A percentile compares a stretch with the other conserved stretches of the same genome.
Evolutionary conservation across 2,888 invertebrate genomes (phyloP).

Genomic region (Acronicta aceris): DNA sequence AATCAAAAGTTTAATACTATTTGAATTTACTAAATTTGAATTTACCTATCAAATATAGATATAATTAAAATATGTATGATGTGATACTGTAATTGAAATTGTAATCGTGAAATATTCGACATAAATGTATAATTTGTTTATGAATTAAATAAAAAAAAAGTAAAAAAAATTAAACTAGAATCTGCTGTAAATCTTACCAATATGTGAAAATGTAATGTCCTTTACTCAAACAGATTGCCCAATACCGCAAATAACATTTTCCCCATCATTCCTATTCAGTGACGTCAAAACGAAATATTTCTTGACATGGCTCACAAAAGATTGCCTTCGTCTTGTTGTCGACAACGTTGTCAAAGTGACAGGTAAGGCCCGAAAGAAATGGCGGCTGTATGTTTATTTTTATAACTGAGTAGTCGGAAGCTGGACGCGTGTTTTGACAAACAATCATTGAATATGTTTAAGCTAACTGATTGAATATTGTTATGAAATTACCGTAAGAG

Average conservation of each 20-base stretch:
- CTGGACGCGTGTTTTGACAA: constrained; percentile 20
- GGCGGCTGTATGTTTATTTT: constrained; percentile 33
- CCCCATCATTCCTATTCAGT: constrained; percentile 24
- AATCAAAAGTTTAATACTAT: too few relatives aligned
- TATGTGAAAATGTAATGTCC: too few relatives aligned
- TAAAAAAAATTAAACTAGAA: too few relatives aligned
- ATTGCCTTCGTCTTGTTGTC: constrained; percentile 19
- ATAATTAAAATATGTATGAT: too few relatives aligned
- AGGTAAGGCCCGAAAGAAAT: constrained; percentile 31
- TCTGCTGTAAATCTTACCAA: too few relatives aligned
- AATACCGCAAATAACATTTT: constrained; percentile 23
- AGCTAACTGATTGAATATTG: constrained; percentile 33
- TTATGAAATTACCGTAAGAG: constrained; percentile 17
- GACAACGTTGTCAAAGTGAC: constrained; percentile 39
- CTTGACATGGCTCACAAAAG: constrained; percentile 48
- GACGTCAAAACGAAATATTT: constrained; percentile 44
- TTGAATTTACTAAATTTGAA: too few relatives aligned
- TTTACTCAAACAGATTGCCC: constrained; percentile 1
- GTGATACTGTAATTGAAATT: too few relatives aligned
- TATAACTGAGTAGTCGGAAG: constrained; percentile 14
- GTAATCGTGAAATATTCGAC: too few relatives aligned
- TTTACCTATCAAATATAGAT: too few relatives aligned
- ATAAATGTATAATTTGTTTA: too few relatives aligned
- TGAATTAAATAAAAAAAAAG: too few relatives aligned
- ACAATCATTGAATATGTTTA: constrained; percentile 33